phyloP scores from a whole-genome alignment of 1,140 invertebrate species.

The Microplitis mediator region DNA sequence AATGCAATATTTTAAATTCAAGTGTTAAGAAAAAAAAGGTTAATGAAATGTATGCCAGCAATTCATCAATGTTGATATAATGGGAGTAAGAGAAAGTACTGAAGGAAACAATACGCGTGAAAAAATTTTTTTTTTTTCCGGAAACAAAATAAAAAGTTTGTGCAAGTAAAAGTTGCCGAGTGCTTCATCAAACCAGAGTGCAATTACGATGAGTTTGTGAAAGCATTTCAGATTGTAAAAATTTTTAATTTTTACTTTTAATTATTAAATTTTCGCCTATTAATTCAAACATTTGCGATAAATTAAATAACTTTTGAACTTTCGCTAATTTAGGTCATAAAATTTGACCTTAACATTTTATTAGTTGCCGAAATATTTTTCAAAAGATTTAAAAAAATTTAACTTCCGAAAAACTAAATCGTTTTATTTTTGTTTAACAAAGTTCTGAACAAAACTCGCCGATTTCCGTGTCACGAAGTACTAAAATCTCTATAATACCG shows the following conservation, averaged over 20 bases:
- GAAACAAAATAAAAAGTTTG: background rate
- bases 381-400: no score
- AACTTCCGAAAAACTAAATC: background rate
- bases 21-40: no score
- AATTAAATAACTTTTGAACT: no score
- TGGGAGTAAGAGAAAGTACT: background rate
- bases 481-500: no score
- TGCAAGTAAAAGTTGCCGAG: constrained; percentile 2
- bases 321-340: no score
- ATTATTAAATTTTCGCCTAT: no score
- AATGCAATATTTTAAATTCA: no score
- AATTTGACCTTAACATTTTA: background rate
- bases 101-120: background rate
- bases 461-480: background rate
- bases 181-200: background rate
- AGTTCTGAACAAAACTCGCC: background rate
- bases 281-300: no score
- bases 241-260: background rate
- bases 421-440: constrained; percentile 1
- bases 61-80: background rate
- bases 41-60: background rate
- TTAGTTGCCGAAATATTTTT: background rate
- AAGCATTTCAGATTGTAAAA: constrained; percentile 2
- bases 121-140: background rate
- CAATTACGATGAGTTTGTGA: background rate